Evolutionary conservation across 2,888 invertebrate species (phyloP), one percentile per base, ranked within the genome.

Genomic region (Leistus spinibarbis): DNA sequence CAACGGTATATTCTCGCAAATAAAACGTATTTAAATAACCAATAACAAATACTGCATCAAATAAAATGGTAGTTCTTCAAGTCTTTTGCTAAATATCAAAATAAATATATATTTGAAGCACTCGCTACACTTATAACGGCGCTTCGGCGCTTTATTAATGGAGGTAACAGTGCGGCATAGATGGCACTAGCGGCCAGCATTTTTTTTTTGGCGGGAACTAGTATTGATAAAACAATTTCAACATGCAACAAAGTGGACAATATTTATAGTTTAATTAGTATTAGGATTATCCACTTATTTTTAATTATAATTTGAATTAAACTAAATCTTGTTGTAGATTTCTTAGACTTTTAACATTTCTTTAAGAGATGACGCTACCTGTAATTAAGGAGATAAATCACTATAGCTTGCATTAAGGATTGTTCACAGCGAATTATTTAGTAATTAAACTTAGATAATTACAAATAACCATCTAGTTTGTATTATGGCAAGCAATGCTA

Each of bases 121-220:
- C 75, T 69, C 64, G 63, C 63, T 24, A 63, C 62, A 13, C 24
- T 24, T 69, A 75, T 75, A 75, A 75, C 75, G 75, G 75, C 75
- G 75, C 75, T 75, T 74, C 75, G 75, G 75, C 75, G 75, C 75
- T 75, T 74, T 24, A 24, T 68, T 69, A 75, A 75, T 75, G 75
- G 75, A 75, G 75, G 75, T 64, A 56, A 9, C 24, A 17, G 68
- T 69, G 75, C 75, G 75, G 68, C 75, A 75, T 77, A 80, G 80
- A 78, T 77, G 80, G 78, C 79, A 76, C 60, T 76, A 78, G 71
- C 10, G 16, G 23, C 4, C 54, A n/a, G 23, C 13, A 67, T 23
- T 68, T 22, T 23, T 64, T n/a, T 3, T n/a, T 63, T 73, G 65
- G 69, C 64, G 73, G 70, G 68, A 74, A 71, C 20, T 16, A 17